Evolutionary conservation across 2,888 invertebrate species (phyloP).

Genomic region (Eupithecia pulchellata): DNA sequence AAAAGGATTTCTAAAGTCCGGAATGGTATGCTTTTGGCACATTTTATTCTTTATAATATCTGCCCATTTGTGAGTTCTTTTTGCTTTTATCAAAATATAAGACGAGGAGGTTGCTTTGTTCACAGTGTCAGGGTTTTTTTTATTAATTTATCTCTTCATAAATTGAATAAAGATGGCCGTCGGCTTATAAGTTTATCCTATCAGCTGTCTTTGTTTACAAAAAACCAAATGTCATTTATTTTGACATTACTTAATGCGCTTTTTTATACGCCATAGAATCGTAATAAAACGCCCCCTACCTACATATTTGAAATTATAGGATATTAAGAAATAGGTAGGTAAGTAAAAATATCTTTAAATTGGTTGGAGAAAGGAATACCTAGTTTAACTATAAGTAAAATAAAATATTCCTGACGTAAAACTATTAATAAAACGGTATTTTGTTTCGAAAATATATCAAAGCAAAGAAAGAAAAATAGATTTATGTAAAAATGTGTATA

Average conservation of each 20-base stretch:
- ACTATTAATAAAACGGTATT: not conserved
- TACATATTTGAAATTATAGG: not conserved
- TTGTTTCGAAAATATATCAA: not conserved
- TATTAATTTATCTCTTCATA: not conserved
- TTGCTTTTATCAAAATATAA: not conserved
- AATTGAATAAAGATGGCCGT: conserved; percentile 26
- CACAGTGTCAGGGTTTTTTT: not conserved
- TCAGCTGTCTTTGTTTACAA: conserved; percentile 41
- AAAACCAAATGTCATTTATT: conserved; percentile 17
- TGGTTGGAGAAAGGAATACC: not conserved
- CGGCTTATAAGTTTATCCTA: conserved; percentile 15
- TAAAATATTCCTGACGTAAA: not conserved
- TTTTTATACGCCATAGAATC: not conserved
- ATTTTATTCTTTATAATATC: not conserved
- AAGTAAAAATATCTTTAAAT: not conserved
- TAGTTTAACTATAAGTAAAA: not conserved
- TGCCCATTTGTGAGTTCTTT: not conserved
- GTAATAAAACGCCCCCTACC: not conserved
- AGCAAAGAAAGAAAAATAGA: conserved; percentile 36
- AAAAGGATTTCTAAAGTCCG: not conserved
- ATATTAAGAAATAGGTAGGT: not conserved
- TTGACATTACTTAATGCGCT: conserved; percentile 2
- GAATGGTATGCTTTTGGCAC: not conserved
- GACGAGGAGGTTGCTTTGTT: not conserved
- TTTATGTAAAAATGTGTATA: conserved; percentile 44